A percentile compares a stretch with the other conserved stretches of the same genome.
Conservation (phyloP, 2,797 vertebrate genomes). For the Sebastes umbrosus region DNA sequence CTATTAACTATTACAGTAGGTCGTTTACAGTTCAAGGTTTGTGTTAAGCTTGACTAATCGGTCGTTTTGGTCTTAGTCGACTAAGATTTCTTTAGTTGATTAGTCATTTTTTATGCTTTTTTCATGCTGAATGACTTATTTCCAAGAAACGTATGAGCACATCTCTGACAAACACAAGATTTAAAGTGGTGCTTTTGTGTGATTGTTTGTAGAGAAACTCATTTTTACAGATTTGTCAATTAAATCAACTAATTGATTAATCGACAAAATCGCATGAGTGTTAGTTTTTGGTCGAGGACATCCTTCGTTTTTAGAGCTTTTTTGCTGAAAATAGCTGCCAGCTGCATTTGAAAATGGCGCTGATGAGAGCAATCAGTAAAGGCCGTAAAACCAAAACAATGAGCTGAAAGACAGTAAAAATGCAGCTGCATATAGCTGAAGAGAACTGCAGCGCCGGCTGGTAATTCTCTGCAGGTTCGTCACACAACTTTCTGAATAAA, state of each 20-base stretch:
- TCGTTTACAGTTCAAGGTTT: too few relatives aligned
- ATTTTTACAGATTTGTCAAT: too few relatives aligned
- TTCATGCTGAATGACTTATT: not conserved
- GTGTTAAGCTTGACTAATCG: too few relatives aligned
- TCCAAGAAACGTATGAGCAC: not conserved
- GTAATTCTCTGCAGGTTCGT: not conserved
- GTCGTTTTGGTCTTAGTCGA: too few relatives aligned
- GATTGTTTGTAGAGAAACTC: too few relatives aligned
- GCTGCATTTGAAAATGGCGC: not conserved
- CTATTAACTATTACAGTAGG: too few relatives aligned
- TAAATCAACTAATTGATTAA: too few relatives aligned
- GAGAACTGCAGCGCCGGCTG: not conserved
- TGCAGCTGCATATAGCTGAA: not conserved
- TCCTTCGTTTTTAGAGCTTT: not conserved
- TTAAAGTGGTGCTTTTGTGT: too few relatives aligned
- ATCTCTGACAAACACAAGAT: too few relatives aligned
- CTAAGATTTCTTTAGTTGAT: too few relatives aligned
- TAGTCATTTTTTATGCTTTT: accelerated
- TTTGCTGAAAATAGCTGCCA: not conserved
- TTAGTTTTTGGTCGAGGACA: not conserved
- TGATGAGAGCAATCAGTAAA: not conserved
- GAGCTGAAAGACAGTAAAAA: not conserved
- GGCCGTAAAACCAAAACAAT: not conserved
- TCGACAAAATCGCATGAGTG: too few relatives aligned
- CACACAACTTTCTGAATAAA: not conserved